phyloP scores from a whole-genome alignment of 2,113 vertebrate species.

The Ailurus styani region DNA sequence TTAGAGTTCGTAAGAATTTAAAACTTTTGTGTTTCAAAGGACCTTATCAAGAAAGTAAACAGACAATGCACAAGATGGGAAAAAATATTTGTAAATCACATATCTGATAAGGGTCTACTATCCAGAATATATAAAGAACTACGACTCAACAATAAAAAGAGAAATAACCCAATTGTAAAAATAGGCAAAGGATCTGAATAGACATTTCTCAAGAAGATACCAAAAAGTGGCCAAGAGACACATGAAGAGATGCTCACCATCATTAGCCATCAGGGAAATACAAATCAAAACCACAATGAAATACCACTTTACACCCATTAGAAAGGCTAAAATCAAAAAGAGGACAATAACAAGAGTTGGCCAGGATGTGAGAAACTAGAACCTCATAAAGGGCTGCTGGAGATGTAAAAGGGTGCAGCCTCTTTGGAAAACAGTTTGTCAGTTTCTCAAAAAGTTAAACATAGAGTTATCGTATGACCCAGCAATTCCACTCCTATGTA shows the following conservation, averaged over 20 bases:
- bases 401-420: background rate
- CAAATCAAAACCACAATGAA: background rate
- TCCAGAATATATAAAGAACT: background rate
- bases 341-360: background rate
- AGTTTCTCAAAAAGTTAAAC: constrained; percentile 19
- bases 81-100: background rate
- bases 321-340: background rate
- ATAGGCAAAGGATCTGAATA: background rate
- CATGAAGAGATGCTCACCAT: background rate
- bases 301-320: background rate
- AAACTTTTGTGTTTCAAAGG: background rate
- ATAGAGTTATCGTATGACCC: background rate
- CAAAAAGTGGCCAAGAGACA: background rate
- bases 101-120: background rate
- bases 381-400: background rate
- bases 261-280: background rate
- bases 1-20: background rate
- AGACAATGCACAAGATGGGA: background rate
- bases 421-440: background rate
- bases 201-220: constrained; percentile 2
- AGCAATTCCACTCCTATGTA: background rate
- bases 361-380: background rate
- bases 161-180: background rate
- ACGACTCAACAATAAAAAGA: background rate
- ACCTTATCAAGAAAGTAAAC: background rate